Evolutionary conservation across 2,797 vertebrate genomes (phyloP), one percentile per base, ranked within the genome.

Genomic region (Alectoris magna): DNA sequence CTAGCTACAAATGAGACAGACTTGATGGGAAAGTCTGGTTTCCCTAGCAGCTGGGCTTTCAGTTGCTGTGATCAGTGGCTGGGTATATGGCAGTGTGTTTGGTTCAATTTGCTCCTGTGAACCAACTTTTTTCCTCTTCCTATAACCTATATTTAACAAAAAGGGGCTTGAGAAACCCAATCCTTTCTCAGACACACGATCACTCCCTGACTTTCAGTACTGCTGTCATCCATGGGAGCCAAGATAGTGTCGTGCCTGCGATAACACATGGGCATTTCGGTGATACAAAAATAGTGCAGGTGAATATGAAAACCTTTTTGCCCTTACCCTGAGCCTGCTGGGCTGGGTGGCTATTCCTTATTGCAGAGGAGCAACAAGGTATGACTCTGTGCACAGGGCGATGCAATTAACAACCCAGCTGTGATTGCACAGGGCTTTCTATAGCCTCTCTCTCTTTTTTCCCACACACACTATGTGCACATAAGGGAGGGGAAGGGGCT

Each of bases 361-460:
- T 38, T 78, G 73, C 71, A 82, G 71, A 79, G 53, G 60, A 95
- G 74, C 71, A 70, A 0, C 59, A 92, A 84, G 93, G 85, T 90
- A 91, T 76, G 88, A 74, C 74, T 72, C 48, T 44, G 55, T 41
- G 87, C 73, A 16, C 76, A 64, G 91, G 56, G 59, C 76, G 81
- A 68, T 88, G 89, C 91, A 88, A 64, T 90, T 56, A 93, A 71
- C 36, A 92, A 77, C 80, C 63, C 93, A 79, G 94, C 94, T 91
- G 87, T 49, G 91, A 92, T 38, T 86, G 85, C 85, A 59, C 85
- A 91, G 83, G 29, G 31, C 15, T 90, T 56, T 76, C 82, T 51
- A 21, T 9, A 38, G 48, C 44, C 63, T 78, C 76, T 55, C 64
- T 67, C 64, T 66, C 69, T 81, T 41, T 79, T 64, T 39, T 70